Percentiles rank a stretch among this genome's conserved stretches.
Conservation (phyloP, 1,140 invertebrate species). For the Calycopis cecrops region DNA sequence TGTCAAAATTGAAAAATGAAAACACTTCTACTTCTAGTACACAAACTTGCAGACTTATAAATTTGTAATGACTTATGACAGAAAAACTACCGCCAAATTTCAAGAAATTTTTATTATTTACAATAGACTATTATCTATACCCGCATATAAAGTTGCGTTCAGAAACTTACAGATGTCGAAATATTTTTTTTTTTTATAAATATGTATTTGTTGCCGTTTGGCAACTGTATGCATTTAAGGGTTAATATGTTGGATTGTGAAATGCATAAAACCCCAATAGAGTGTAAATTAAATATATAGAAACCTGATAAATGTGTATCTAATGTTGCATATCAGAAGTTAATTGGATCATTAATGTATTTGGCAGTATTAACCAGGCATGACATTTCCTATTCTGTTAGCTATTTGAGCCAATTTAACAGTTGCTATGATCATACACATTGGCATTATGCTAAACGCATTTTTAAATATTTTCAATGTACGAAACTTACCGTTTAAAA, state of each 20-base stretch:
- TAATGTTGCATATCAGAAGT: conserved; percentile 12
- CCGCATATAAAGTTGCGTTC: too few relatives aligned
- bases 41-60: too few relatives aligned
- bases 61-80: too few relatives aligned
- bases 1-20: too few relatives aligned
- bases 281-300: conserved; percentile 9
- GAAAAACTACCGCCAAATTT: too few relatives aligned
- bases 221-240: too few relatives aligned
- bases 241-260: conserved; percentile 28
- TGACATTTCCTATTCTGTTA: conserved; percentile 14
- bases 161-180: too few relatives aligned
- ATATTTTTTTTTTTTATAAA: too few relatives aligned
- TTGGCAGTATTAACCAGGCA: neutral
- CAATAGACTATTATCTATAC: too few relatives aligned
- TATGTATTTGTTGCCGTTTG: too few relatives aligned
- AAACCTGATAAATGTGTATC: conserved; percentile 11
- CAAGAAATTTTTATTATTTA: too few relatives aligned
- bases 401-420: conserved; percentile 17
- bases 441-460: conserved; percentile 20
- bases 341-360: conserved; percentile 14
- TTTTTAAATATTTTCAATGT: conserved; percentile 6
- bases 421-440: conserved; percentile 10
- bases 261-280: conserved; percentile 19
- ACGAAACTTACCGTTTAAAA: conserved; percentile 22
- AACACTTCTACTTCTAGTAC: too few relatives aligned